Evolutionary conservation across 1,140 invertebrate genomes (phyloP).

Genomic region (Drosophila takahashii): DNA sequence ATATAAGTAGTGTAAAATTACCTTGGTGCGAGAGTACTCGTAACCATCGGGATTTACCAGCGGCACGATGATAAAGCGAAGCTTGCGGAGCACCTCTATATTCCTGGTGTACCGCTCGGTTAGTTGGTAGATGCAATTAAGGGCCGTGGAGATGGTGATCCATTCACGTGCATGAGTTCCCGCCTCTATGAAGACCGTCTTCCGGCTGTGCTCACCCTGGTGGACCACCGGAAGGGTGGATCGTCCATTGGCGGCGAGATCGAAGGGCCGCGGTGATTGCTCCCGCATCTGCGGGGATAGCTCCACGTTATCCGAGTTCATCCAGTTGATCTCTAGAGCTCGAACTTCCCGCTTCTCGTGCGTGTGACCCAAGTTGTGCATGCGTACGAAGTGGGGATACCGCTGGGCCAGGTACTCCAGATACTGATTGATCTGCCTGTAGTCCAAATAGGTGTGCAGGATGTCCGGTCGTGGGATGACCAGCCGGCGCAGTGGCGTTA

Average conservation of each 20-base stretch:
- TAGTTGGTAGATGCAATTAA: conserved; percentile 88
- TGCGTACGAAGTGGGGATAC: conserved; percentile 85
- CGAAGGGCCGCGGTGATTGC: conserved; percentile 18
- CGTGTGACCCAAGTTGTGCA: conserved; percentile 86
- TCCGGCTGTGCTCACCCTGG: conserved; percentile 30
- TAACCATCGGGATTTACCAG: conserved; percentile 86
- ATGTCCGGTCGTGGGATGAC: conserved; percentile 71
- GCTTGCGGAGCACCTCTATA: conserved; percentile 85
- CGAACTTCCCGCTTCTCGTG: conserved; percentile 86
- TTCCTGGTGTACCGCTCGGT: conserved; percentile 83
- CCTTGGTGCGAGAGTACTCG: conserved; percentile 81
- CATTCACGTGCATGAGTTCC: conserved; percentile 89
- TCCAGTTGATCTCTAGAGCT: conserved; percentile 86
- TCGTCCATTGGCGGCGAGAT: not conserved
- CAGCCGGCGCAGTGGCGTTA: conserved; percentile 31
- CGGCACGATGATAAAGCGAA: conserved; percentile 88
- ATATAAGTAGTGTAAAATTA: too few relatives aligned
- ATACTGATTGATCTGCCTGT: conserved; percentile 81
- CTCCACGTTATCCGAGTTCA: conserved; percentile 60
- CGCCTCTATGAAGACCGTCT: conserved; percentile 85
- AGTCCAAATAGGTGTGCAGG: conserved; percentile 70
- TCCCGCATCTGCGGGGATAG: conserved; percentile 38
- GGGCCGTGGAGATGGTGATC: conserved; percentile 87
- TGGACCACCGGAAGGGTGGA: conserved; percentile 36
- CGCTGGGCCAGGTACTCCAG: conserved; percentile 82